These are phyloP conservation scores for Pavo muticus DNA, from an alignment of 2,113 vertebrate genomes.

Conservation along the genomic window DNA sequence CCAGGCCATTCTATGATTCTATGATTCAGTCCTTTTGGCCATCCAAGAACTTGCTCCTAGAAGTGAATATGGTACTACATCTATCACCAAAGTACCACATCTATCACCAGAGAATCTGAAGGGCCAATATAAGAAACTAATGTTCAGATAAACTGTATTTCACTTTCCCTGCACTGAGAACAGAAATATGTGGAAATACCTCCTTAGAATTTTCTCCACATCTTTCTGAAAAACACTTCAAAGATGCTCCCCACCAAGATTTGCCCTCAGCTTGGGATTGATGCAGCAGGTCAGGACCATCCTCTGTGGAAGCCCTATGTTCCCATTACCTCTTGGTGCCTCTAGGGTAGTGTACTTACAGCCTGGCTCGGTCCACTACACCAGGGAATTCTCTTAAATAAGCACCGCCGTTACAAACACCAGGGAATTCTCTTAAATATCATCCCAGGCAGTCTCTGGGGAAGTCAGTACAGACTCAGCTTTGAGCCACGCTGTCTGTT, in stretches of 20 bases:
- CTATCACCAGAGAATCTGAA: neutral
- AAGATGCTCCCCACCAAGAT: neutral
- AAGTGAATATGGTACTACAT: neutral
- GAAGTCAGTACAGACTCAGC: neutral
- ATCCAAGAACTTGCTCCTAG: neutral
- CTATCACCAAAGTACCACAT: neutral
- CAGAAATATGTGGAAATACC: neutral
- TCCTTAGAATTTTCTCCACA: neutral
- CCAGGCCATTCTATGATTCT: no score
- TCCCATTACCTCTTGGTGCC: neutral
- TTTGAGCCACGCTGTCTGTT: accelerated
- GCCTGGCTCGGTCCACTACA: neutral
- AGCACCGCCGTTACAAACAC: neutral
- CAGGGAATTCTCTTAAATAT: neutral
- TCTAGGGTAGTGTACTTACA: neutral
- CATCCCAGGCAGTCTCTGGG: neutral
- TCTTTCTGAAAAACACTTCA: neutral
- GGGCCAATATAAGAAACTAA: neutral
- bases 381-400: neutral
- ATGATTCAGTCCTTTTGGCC: neutral
- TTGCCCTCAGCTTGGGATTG: neutral
- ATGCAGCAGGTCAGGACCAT: neutral
- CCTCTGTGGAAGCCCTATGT: neutral
- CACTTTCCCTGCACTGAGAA: neutral
- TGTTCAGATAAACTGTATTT: neutral